phyloP scores from a whole-genome alignment of 2,888 invertebrate genomes.

The Aricia artaxerxes region DNA sequence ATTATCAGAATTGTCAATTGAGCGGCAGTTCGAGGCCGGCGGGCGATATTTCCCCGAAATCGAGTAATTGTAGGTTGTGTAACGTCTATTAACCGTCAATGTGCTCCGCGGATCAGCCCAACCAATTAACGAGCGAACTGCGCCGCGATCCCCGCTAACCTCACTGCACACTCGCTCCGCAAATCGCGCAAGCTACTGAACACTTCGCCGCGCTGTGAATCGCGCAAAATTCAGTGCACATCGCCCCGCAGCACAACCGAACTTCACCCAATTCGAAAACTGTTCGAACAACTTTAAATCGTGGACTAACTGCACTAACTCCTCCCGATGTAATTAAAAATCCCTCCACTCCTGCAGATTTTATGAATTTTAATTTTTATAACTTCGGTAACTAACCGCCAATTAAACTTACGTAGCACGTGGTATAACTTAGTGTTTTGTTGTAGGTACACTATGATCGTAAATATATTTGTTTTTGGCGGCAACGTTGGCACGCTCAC shows the following conservation, averaged over 20 bases:
- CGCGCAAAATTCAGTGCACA: neutral
- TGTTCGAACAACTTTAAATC: constrained; percentile 15
- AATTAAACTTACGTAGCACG: neutral
- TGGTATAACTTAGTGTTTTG: neutral
- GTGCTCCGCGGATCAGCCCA: neutral
- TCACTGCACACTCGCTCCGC: constrained; percentile 7
- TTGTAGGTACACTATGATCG: neutral
- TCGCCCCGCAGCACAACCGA: neutral
- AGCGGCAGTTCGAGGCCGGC: neutral
- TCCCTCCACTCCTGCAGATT: neutral
- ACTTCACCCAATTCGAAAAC: constrained; percentile 5
- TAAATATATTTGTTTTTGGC: neutral
- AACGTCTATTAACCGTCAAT: neutral
- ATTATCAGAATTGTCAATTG: neutral
- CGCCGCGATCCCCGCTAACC: neutral
- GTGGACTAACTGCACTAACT: neutral
- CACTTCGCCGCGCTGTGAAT: neutral
- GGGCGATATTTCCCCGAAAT: constrained; percentile 7
- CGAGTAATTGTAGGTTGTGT: constrained; percentile 1
- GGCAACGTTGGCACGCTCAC: neutral
- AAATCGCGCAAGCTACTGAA: neutral
- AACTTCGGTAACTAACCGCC: neutral
- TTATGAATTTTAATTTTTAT: constrained; percentile 8
- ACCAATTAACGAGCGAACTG: neutral
- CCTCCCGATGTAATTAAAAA: constrained; percentile 1